A percentile compares a stretch with the other conserved stretches of the same genome.
These are phyloP conservation scores for Ciconia boyciana DNA, from an alignment of 2,113 vertebrate species.

Conservation along the genomic window DNA sequence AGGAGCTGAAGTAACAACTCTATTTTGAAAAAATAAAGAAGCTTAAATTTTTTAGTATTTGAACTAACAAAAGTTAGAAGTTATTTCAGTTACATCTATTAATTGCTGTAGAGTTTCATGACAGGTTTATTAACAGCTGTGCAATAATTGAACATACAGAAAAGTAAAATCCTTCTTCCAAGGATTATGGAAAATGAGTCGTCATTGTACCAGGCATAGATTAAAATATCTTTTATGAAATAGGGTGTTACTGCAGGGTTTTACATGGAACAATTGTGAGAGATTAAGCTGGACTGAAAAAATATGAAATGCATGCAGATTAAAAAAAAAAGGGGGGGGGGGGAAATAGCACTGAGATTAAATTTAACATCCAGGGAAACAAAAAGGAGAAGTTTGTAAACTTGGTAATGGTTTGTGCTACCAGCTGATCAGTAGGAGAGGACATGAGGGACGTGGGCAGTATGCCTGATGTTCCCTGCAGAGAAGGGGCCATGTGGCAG, in stretches of 20 bases:
- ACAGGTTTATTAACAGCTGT: not conserved
- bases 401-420: not conserved
- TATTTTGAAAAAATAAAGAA: not conserved
- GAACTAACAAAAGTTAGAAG: not conserved
- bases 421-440: not conserved
- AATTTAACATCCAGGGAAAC: not conserved
- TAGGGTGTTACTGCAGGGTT: not conserved
- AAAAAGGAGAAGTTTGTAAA: not conserved
- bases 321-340: rapidly evolving
- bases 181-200: not conserved
- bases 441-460: rapidly evolving
- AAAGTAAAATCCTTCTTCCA: not conserved
- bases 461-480: rapidly evolving
- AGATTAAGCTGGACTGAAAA: not conserved
- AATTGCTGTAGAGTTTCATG: not conserved
- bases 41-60: not conserved
- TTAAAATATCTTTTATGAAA: not conserved
- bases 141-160: not conserved
- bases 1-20: not conserved
- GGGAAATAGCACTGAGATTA: not conserved
- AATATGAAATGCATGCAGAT: not conserved
- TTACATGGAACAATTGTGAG: not conserved
- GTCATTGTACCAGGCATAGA: not conserved
- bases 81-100: not conserved
- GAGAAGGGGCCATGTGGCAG: not conserved